These are phyloP conservation scores for Cyphomyrus plagiostoma DNA, from an alignment of 2,113 vertebrate species.

Conservation along the genomic window DNA sequence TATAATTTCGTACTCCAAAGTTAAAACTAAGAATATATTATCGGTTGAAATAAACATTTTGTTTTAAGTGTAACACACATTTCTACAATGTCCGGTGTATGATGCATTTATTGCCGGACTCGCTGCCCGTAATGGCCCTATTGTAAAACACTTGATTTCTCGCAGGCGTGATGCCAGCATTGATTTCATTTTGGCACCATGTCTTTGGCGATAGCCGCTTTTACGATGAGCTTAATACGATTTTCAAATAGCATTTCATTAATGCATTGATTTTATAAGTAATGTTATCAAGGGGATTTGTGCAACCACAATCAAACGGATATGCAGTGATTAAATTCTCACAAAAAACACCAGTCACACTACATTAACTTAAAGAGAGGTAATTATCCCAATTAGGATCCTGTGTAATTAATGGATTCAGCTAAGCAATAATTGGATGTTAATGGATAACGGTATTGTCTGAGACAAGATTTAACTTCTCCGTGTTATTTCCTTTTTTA, in stretches of 20 bases:
- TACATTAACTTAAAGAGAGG: slow-evolving; percentile 80
- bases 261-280: slow-evolving; percentile 42
- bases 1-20: not conserved
- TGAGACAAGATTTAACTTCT: slow-evolving; percentile 36
- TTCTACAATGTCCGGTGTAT: not conserved
- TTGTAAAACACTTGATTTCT: slow-evolving; percentile 4
- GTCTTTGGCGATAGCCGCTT: slow-evolving; percentile 12
- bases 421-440: slow-evolving; percentile 92
- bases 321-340: slow-evolving; percentile 68
- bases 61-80: not conserved
- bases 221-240: slow-evolving; percentile 8
- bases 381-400: slow-evolving; percentile 97
- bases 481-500: slow-evolving; percentile 30
- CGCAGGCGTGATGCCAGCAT: not conserved
- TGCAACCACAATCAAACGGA: slow-evolving; percentile 57
- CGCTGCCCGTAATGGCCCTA: not conserved
- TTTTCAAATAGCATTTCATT: slow-evolving; percentile 36
- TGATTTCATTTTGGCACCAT: slow-evolving; percentile 1
- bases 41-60: not conserved
- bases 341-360: slow-evolving; percentile 75
- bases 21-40: not conserved
- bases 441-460: slow-evolving; percentile 93
- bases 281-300: slow-evolving; percentile 56
- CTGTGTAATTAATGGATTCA: slow-evolving; percentile 94
- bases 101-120: not conserved